Evolutionary conservation across 2,888 invertebrate species (phyloP).

Genomic region (Erebia epiphron): DNA sequence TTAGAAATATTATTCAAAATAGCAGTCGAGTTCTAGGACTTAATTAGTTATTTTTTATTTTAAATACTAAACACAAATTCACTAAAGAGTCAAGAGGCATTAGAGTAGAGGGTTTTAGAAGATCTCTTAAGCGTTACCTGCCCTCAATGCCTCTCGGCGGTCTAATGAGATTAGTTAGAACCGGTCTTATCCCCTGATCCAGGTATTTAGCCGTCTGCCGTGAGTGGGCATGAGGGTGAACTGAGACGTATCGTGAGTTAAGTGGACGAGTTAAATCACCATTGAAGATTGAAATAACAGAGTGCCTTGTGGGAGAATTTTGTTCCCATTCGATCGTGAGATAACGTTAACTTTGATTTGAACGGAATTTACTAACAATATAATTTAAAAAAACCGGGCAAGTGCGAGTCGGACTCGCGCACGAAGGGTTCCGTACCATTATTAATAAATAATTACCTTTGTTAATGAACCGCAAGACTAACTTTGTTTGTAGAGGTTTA

Average conservation of each 20-base stretch:
- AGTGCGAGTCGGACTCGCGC: too few species aligned
- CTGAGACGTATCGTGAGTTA: not conserved
- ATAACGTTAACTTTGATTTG: too few species aligned
- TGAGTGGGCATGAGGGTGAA: slow-evolving; percentile 5
- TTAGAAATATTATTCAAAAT: too few species aligned
- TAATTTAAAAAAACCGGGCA: too few species aligned
- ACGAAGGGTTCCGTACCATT: too few species aligned
- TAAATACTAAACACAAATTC: not conserved
- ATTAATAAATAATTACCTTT: too few species aligned
- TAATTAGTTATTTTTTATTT: not conserved
- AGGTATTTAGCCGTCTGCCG: slow-evolving; percentile 26
- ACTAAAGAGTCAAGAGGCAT: not conserved
- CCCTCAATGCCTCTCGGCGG: slow-evolving; percentile 7
- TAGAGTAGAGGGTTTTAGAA: slow-evolving; percentile 5
- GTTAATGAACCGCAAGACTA: too few species aligned
- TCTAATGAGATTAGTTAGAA: slow-evolving; percentile 40
- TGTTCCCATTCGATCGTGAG: too few species aligned
- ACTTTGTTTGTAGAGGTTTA: too few species aligned
- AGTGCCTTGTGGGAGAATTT: too few species aligned
- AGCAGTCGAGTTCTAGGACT: not conserved
- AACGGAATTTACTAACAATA: too few species aligned
- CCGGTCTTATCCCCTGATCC: slow-evolving; percentile 32
- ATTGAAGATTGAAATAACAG: not conserved
- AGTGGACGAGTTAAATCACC: not conserved
- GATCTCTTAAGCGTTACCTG: slow-evolving; percentile 23